These are phyloP conservation scores for Gonatopus flavifemur DNA, from an alignment of 1,140 invertebrate genomes.

Conservation along the genomic window DNA sequence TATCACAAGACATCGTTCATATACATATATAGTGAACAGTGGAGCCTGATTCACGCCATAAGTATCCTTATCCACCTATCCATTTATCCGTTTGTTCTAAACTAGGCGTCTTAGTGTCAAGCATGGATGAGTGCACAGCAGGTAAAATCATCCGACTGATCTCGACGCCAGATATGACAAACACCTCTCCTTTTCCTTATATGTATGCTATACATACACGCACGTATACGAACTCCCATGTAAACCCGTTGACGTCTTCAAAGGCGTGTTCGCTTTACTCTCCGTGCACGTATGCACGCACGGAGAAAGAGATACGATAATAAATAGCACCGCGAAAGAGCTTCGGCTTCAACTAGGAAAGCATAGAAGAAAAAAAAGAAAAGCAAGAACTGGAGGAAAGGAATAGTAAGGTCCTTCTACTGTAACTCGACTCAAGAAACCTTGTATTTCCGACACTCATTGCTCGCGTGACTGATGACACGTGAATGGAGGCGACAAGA, in stretches of 20 bases:
- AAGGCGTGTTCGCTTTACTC: slow-evolving; percentile 28
- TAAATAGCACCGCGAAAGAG: slow-evolving; percentile 32
- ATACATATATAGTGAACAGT: slow-evolving; percentile 7
- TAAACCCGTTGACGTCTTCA: slow-evolving; percentile 24
- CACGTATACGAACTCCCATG: not conserved
- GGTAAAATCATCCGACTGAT: slow-evolving; percentile 35
- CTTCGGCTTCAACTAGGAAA: slow-evolving; percentile 7
- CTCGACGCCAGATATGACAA: slow-evolving; percentile 31
- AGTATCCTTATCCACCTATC: slow-evolving; percentile 17
- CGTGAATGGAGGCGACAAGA: slow-evolving; percentile 46
- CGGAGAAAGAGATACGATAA: slow-evolving; percentile 31
- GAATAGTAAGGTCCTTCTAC: slow-evolving; percentile 9
- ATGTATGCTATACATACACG: not conserved
- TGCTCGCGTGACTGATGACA: slow-evolving; percentile 53
- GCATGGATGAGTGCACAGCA: slow-evolving; percentile 28
- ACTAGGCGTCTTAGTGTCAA: slow-evolving; percentile 22
- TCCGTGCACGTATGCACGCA: slow-evolving; percentile 35
- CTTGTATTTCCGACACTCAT: slow-evolving; percentile 51
- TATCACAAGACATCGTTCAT: slow-evolving; percentile 4
- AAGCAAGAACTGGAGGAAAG: slow-evolving; percentile 1
- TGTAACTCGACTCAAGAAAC: slow-evolving; percentile 37
- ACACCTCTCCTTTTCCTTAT: slow-evolving; percentile 15
- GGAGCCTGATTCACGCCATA: slow-evolving; percentile 11
- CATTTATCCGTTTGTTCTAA: slow-evolving; percentile 27
- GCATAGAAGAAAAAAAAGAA: slow-evolving; percentile 9